These are phyloP conservation scores for Trichopoda pennipes DNA, from an alignment of 2,888 invertebrate genomes.

Conservation along the genomic window DNA sequence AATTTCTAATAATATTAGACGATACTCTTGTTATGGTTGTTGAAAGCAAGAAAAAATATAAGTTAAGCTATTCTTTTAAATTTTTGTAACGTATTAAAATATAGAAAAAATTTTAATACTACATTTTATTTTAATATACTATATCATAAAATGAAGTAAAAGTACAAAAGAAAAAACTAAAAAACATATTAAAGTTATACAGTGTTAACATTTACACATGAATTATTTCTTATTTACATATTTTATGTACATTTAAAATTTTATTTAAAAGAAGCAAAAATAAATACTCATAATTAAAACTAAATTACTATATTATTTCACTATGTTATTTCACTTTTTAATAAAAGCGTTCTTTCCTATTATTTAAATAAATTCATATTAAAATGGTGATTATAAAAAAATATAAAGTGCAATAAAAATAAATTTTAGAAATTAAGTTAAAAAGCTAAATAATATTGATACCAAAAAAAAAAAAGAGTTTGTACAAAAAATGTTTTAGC, in stretches of 20 bases:
- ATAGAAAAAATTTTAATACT: conserved; percentile 28
- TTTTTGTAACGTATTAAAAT: conserved; percentile 19
- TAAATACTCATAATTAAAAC: too few species aligned
- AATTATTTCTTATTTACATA: conserved; percentile 4
- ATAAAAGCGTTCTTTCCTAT: too few species aligned
- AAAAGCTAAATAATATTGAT: too few species aligned
- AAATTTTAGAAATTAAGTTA: too few species aligned
- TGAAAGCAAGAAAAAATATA: conserved; percentile 41
- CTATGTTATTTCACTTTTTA: too few species aligned
- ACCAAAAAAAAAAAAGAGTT: too few species aligned
- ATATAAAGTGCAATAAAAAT: too few species aligned
- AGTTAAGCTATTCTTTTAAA: neutral
- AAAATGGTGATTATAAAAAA: too few species aligned
- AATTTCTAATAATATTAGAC: conserved; percentile 44
- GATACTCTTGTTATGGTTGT: conserved; percentile 32
- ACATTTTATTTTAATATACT: conserved; percentile 28
- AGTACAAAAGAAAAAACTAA: conserved; percentile 1
- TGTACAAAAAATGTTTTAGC: too few species aligned
- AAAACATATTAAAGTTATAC: conserved; percentile 24
- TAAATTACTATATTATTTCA: too few species aligned
- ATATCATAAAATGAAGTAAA: conserved; percentile 20
- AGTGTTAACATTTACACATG: conserved; percentile 57
- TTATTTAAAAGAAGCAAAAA: too few species aligned
- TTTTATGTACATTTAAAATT: conserved; percentile 48
- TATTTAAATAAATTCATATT: too few species aligned